A percentile compares a stretch with the other conserved stretches of the same genome.
Conservation (phyloP, 2,797 vertebrate species). For the Lates japonicus region DNA sequence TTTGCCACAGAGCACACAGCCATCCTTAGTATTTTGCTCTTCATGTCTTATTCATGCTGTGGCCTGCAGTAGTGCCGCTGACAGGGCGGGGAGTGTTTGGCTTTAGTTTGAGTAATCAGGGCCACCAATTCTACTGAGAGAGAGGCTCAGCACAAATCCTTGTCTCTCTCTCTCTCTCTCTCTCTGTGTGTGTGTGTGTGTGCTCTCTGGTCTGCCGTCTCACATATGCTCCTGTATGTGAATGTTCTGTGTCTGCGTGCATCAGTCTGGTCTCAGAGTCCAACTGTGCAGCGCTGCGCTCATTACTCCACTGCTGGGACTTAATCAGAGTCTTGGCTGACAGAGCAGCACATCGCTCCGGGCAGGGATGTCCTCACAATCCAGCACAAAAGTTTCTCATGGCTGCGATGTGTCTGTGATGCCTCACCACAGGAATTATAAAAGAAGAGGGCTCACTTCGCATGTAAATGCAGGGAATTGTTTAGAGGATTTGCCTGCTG, state of each 20-base stretch:
- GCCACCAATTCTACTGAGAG: constrained; percentile 58
- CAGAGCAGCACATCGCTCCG: constrained; percentile 36
- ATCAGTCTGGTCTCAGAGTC: constrained; percentile 41
- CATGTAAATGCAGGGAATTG: constrained; percentile 7
- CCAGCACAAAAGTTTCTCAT: constrained; percentile 47
- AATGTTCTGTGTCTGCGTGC: constrained; percentile 34
- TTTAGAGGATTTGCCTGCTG: constrained; percentile 12
- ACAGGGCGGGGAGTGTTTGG: constrained; percentile 64
- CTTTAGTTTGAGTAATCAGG: constrained; percentile 68
- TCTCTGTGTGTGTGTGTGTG: constrained; percentile 17
- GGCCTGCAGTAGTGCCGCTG: constrained; percentile 68
- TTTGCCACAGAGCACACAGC: constrained; percentile 60
- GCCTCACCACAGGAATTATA: constrained; percentile 23
- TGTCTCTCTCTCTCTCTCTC: too few relatives aligned
- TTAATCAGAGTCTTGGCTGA: constrained; percentile 70
- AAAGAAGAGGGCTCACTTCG: background rate
- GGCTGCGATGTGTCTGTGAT: constrained; percentile 31
- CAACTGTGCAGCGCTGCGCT: constrained; percentile 36
- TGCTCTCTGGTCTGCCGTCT: constrained; percentile 11
- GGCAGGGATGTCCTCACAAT: constrained; percentile 65
- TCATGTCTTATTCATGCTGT: constrained; percentile 74
- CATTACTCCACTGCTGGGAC: constrained; percentile 58
- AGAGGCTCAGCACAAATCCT: constrained; percentile 66
- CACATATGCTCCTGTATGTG: constrained; percentile 47
- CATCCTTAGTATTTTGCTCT: constrained; percentile 44